Base-by-base conservation (phyloP, 2,797 vertebrate species). In the Halcyon smyrnensis region DNA sequence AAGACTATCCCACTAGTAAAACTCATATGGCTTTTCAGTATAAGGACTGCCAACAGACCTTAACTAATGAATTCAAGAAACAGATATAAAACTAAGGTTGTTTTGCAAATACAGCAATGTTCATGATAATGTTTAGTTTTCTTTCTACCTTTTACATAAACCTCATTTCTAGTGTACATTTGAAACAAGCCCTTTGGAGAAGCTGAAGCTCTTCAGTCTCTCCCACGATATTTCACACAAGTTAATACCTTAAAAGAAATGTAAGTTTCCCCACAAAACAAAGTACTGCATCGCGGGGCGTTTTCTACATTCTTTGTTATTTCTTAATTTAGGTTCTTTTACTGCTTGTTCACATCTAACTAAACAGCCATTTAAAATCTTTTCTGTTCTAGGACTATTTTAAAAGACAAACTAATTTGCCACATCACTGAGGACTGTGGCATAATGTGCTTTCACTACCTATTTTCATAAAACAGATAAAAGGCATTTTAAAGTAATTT, bases 21-120 rank as follows among this genome's bases (percentile, higher is more conserved):
- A 88, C 8, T 78, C 68, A n/a, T 7, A 48, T 1, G 5, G 39
- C 86, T 93, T 93, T 87, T 91, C 54, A 78, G 51, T 37, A 25
- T 30, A 75, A 62, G 27, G 53, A 77, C 53, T 96, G 73, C 62
- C 91, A 93, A 84, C 54, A 86, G 54, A 75, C 27, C 12, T 76
- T 37, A 87, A 71, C 30, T 78, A 90, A 93, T 41, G 39, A 80
- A 92, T 84, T 84, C 48, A 95, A 95, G 60, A 84, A 85, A 82
- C 16, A 93, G 32, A 64, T 68, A 78, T 1, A 93, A 79, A 25
- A 50, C 3, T 43, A 54, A 34, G 30, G 36, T 23, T 56, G 23
- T 70, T 95, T 83, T 69, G 43, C 59, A 81, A 95, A 92, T 63
- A 45, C 20, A 92, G 67, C 46, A 64, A 45, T 4, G 3, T 65